Conservation (phyloP, 2,888 invertebrate genomes). For the Hirtodrosophila trivittata region DNA sequence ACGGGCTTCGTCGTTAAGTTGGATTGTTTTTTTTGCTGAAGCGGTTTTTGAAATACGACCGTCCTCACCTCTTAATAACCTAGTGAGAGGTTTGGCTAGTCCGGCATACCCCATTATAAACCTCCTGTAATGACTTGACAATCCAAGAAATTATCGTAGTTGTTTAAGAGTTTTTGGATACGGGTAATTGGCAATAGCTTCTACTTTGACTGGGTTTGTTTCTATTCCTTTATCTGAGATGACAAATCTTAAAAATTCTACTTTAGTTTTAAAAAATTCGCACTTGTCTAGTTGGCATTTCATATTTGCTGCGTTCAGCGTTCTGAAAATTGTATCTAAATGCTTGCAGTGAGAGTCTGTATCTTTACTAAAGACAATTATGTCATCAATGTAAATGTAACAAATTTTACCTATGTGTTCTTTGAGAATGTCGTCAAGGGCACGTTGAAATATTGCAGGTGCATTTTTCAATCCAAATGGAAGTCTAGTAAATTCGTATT, state of each 20-base stretch:
- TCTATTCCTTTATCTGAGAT: constrained; percentile 7
- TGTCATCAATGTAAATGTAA: constrained; percentile 41
- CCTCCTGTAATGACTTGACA: constrained; percentile 6
- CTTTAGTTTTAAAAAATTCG: constrained; percentile 30
- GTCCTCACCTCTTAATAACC: not conserved
- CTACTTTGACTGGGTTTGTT: constrained; percentile 12
- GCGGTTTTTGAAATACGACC: too few relatives aligned
- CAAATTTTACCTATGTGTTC: constrained; percentile 33
- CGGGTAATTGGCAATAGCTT: constrained; percentile 6
- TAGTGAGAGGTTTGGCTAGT: not conserved
- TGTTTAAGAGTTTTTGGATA: constrained; percentile 5
- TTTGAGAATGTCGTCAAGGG: constrained; percentile 29
- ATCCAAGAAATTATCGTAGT: constrained; percentile 7
- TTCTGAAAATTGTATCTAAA: constrained; percentile 24
- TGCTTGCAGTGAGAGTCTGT: constrained; percentile 24
- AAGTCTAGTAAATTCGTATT: constrained; percentile 28
- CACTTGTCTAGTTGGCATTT: constrained; percentile 36
- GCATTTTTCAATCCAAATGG: constrained; percentile 24
- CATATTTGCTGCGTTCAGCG: constrained; percentile 26
- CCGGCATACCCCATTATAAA: constrained; percentile 9
- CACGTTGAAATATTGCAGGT: constrained; percentile 22
- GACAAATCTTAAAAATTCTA: constrained; percentile 22
- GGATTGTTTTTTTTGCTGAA: too few relatives aligned
- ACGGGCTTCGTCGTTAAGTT: too few relatives aligned
- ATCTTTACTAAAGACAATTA: constrained; percentile 38